Evolutionary conservation across 2,888 invertebrate species (phyloP), one percentile per base, ranked within the genome.

Genomic region (Caradrina clavipalpis): DNA sequence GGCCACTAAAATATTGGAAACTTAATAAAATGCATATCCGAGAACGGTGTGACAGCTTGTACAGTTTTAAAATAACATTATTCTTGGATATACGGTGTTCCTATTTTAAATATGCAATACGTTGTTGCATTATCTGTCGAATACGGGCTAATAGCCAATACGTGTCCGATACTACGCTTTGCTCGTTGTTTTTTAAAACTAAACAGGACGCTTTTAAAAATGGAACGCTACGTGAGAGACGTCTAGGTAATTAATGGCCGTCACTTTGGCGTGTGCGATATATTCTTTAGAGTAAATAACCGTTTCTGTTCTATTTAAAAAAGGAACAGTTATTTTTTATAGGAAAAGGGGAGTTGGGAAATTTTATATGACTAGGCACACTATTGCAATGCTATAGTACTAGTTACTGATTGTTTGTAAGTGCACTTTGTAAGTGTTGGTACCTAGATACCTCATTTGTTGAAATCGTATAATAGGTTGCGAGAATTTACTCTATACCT

Each of bases 141-240:
- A 31, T 60, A 31, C 19, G 11, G 13, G 8, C 13, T 53, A 22
- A 45, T 35, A 66, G 22, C 47, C 55, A 55, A 55, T 55, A 22
- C 13, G 39, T 47, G 26, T 11, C 6, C 11, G 17, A 53, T 35
- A 67, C n/a, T 35, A 2, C 15, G 15, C 42, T 13, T 11, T 42
- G 0, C 7, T 1, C 19, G 35, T 22, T 51, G 50, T 11, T 26
- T n/a, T 17, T n/a, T 7, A 0, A 22, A 51, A 0, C 15, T 11
- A 2, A 13, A 51, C 26, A 21, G 31, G 7, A 39, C 13, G 17
- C 19, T 69, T 69, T 59, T 35, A 26, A 35, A 71, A 53, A 53
- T 45, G 13, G 35, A 69, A 47, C 35, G 17, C 35, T 47, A 6
- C 19, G 42, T 15, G 50, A n/a, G 13, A 45, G 42, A 26, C 53